A percentile compares a stretch with the other conserved stretches of the same genome.
Evolutionary conservation across 2,113 vertebrate species (phyloP).

Genomic region (Centrocercus urophasianus): DNA sequence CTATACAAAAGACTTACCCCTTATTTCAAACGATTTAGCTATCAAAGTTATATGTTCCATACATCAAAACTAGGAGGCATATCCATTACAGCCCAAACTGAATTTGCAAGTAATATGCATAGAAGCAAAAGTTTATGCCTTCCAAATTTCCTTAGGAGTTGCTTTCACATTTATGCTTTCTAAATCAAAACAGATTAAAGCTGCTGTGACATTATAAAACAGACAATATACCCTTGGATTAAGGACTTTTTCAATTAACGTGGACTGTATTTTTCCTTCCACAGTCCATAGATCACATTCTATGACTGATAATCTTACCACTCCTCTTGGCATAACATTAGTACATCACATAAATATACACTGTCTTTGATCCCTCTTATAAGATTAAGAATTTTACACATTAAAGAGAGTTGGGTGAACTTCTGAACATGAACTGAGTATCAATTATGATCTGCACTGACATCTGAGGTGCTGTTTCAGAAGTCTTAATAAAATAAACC

Average conservation of each 20-base stretch:
- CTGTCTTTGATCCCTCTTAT: not conserved
- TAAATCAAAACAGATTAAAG: not conserved
- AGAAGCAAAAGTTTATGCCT: not conserved
- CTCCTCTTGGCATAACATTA: not conserved
- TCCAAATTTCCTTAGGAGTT: not conserved
- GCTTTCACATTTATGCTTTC: not conserved
- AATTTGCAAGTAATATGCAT: not conserved
- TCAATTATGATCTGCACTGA: not conserved
- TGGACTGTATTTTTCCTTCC: not conserved
- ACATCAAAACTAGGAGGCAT: not conserved
- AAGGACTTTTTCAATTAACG: not conserved
- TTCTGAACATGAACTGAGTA: not conserved
- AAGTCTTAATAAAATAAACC: slow-evolving; percentile 2
- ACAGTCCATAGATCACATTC: not conserved
- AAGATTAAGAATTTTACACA: not conserved
- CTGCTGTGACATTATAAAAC: not conserved
- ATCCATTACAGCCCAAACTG: not conserved
- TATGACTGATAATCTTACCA: not conserved
- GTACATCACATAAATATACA: not conserved
- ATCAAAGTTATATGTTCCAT: not conserved
- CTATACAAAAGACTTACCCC: not conserved
- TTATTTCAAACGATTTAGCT: not conserved
- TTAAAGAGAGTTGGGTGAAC: not conserved
- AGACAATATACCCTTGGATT: not conserved
- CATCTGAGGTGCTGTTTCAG: not conserved